Base-by-base conservation (phyloP, 1,140 invertebrate species). In the Hesperophylax magnus region DNA sequence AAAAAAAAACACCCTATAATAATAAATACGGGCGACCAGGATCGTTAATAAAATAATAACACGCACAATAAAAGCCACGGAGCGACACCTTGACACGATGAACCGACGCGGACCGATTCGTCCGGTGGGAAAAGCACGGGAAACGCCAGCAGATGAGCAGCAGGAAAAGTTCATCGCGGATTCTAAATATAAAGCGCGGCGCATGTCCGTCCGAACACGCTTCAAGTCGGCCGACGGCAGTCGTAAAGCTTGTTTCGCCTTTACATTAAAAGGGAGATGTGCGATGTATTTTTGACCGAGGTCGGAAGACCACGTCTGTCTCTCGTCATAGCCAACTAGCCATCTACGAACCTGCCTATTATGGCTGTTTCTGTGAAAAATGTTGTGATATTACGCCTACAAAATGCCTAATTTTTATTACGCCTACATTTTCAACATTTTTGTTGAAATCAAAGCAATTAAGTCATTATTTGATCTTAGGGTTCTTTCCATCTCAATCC, bases 201-300 rank as follows among this genome's bases (percentile, higher is more conserved):
- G 67, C 67, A 18, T 71, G 22, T 9, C 14, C 8, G 17, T 22
- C n/a, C 61, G 34, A 8, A 6, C 22, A 4, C 61, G 61, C 6
- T 14, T 4, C 8, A 2, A 2, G 67, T 6, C 39, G 65, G 67
- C 18, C 9, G 67, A 4, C 4, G 31, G 18, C 31, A 9, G 39
- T 52, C 24, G 20, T 54, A 22, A n/a, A 20, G 5, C 53, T 72
- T 54, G 53, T 52, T 53, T 72, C 39, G 69, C 69, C 18, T 53
- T 72, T 31, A 34, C 22, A 52, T 47, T 39, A 17, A 65, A 11
- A 20, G 18, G n/a, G 60, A 52, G 65, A 47, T 7, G 61, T 8
- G 61, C 6, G 31, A 69, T 72, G 34, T 53, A 72, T 72, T 72
- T 72, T 47, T 53, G 69, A 72, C 69, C 39, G 69, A 72, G 69